A percentile compares a stretch with the other conserved stretches of the same genome.
Evolutionary conservation across 2,797 vertebrate species (phyloP).

Genomic region (Hylomyscus alleni): DNA sequence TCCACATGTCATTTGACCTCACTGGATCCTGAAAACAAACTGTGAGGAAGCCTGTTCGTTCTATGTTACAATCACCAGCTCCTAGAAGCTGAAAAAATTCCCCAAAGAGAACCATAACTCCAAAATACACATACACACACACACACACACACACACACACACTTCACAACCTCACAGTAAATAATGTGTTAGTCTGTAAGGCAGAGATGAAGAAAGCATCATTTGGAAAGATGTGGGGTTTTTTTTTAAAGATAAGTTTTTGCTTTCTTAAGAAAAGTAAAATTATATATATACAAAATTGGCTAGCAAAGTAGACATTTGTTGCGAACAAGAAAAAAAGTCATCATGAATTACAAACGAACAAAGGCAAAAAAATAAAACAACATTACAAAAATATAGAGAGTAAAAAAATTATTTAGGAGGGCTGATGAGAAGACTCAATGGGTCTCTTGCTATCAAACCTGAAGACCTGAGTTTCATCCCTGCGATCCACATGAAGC

Average conservation of each 20-base stretch:
- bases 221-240: not conserved
- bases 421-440: not conserved
- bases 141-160: not conserved
- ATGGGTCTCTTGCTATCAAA: not conserved
- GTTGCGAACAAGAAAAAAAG: constrained; percentile 39
- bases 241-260: not conserved
- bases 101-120: not conserved
- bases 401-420: not conserved
- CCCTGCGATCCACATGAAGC: rapidly evolving
- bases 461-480: not conserved
- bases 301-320: not conserved
- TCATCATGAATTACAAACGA: not conserved
- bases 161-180: constrained; percentile 37
- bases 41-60: not conserved
- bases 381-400: not conserved
- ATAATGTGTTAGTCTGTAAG: not conserved
- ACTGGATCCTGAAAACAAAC: not conserved
- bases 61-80: not conserved
- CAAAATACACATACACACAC: not conserved
- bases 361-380: not conserved
- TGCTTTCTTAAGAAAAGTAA: not conserved
- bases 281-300: not conserved
- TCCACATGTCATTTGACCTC: not conserved
- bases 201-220: not conserved
- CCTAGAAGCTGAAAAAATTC: not conserved